These are phyloP conservation scores for Pemphredon lugubris DNA, from an alignment of 2,888 invertebrate species.

Conservation along the genomic window DNA sequence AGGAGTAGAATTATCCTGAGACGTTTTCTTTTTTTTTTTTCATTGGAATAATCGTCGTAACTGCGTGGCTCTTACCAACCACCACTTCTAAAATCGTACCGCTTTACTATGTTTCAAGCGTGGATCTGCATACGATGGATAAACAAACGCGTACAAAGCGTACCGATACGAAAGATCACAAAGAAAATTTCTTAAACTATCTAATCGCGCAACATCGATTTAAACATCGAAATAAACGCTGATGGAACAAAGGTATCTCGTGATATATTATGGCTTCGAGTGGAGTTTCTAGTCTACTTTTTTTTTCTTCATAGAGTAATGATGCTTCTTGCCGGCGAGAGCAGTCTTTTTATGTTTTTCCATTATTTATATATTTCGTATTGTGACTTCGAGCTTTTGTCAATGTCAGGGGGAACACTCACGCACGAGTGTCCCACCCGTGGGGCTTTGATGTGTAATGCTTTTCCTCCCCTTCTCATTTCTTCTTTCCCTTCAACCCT, in stretches of 20 bases:
- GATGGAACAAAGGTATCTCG: conserved; percentile 25
- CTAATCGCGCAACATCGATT: not conserved
- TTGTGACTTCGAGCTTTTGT: conserved; percentile 12
- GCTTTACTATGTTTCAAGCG: conserved; percentile 22
- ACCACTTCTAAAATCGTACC: conserved; percentile 14
- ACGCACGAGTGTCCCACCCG: not conserved
- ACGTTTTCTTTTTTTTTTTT: conserved; percentile 36
- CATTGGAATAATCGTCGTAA: conserved; percentile 44
- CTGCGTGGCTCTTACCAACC: conserved; percentile 33
- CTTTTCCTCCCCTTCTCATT: not conserved
- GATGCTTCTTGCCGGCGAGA: conserved; percentile 50
- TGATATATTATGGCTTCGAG: conserved; percentile 15
- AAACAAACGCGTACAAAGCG: conserved; percentile 25
- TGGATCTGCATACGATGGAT: conserved; percentile 44
- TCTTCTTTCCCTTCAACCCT: not conserved
- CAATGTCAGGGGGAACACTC: too few relatives aligned
- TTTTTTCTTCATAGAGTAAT: conserved; percentile 12
- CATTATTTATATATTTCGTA: conserved; percentile 12
- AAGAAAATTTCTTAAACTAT: not conserved
- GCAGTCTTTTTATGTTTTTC: conserved; percentile 55
- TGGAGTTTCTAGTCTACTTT: conserved; percentile 39
- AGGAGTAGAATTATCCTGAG: conserved; percentile 61
- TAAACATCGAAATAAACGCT: conserved; percentile 19
- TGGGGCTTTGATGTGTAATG: not conserved
- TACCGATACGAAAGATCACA: not conserved